phyloP scores from a whole-genome alignment of 64 coral and sea anemone genomes.

The Stylophora pistillata region DNA sequence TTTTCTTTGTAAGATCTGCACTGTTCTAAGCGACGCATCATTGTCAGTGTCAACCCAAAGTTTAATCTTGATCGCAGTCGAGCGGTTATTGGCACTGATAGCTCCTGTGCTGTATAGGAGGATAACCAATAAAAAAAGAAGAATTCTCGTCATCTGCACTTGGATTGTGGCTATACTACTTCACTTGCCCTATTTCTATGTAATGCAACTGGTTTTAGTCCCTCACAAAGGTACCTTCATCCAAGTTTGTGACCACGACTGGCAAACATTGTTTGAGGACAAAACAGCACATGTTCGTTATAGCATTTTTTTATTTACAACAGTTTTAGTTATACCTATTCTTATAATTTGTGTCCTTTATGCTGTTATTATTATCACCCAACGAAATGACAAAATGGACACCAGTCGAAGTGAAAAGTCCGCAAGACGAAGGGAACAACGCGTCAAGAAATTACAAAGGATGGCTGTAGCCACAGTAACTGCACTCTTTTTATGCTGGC shows the following conservation, averaged over 20 bases:
- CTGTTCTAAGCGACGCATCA: constrained; percentile 56
- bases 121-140: constrained; percentile 23
- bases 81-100: constrained; percentile 57
- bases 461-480: constrained; percentile 14
- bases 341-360: neutral
- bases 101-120: constrained; percentile 42
- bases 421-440: neutral
- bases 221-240: neutral
- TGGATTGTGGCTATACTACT: constrained; percentile 33
- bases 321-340: constrained; percentile 25
- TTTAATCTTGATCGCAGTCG: constrained; percentile 56
- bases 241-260: neutral
- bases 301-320: neutral
- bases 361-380: neutral
- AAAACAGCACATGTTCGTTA: neutral
- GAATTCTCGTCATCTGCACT: neutral
- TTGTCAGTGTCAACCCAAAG: constrained; percentile 68
- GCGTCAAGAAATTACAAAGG: constrained; percentile 24
- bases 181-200: constrained; percentile 38
- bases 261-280: neutral
- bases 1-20: constrained; percentile 37
- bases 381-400: constrained; percentile 16
- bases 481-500: constrained; percentile 11
- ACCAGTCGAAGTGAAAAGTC: neutral
- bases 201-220: neutral